phyloP scores from a whole-genome alignment of 2,113 vertebrate species.

The Otis tarda region DNA sequence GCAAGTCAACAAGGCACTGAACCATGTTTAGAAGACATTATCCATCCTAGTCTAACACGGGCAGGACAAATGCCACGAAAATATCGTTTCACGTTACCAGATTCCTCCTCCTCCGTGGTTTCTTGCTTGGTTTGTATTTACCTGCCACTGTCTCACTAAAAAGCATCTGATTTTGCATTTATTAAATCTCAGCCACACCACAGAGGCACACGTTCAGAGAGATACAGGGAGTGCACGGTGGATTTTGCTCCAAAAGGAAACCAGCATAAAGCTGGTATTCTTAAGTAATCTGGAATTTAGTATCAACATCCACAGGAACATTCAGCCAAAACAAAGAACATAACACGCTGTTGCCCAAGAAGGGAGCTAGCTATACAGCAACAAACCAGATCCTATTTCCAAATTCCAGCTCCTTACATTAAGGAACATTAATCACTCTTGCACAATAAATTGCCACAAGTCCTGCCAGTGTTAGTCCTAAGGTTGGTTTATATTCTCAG shows the following conservation, averaged over 20 bases:
- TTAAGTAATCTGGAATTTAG: not conserved
- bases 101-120: not conserved
- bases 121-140: not conserved
- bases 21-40: not conserved
- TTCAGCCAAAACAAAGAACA: not conserved
- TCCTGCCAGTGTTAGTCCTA: not conserved
- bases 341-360: not conserved
- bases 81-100: not conserved
- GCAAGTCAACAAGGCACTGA: not conserved
- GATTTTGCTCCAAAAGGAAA: not conserved
- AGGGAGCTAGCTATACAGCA: not conserved
- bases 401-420: not conserved
- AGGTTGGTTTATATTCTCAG: constrained; percentile 63
- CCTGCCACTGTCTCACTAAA: not conserved
- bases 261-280: not conserved
- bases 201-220: fast-evolving
- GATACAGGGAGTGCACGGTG: fast-evolving
- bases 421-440: not conserved
- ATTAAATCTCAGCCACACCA: not conserved
- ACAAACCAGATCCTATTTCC: not conserved
- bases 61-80: not conserved
- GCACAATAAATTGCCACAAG: not conserved
- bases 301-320: not conserved
- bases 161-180: not conserved
- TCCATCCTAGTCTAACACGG: not conserved